Base-by-base conservation (phyloP, 2,797 vertebrate species). In the Coregonus suidteri region DNA sequence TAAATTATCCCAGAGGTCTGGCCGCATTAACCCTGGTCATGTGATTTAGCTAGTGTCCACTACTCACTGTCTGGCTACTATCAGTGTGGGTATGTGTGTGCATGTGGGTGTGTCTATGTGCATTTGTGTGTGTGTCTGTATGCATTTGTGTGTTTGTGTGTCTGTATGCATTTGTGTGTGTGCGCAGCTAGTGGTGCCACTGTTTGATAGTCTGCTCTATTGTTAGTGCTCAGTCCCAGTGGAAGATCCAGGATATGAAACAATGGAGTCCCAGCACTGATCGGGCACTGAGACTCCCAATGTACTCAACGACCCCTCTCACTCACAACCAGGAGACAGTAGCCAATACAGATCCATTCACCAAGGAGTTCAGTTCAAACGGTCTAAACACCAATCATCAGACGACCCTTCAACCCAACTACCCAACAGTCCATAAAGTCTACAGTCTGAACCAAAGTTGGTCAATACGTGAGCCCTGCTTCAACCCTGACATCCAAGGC, bases 191-290 rank as follows among this genome's bases (percentile, higher is more conserved):
- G 9, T 68, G 78, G 78, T 83, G 82, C 54, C 76, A 25, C 79
- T 82, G 83, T 87, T 85, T 91, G 88, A 88, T 86, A 6, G 67
- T 88, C 81, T 79, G 75, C 51, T 0, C 84, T 77, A 88, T 91
- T 89, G 86, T 91, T 25, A 54, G 15, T 79, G 76, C 35, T 73
- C 67, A 77, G 77, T 87, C 85, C 86, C 81, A 53, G 37, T 62
- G 84, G 85, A 79, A 73, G 67, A 81, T 83, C 87, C 80, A 88
- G 86, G 87, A 90, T 81, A 73, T 15, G 14, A 88, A 81, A 91
- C 90, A 91, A 91, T 89, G 77, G 77, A 81, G 81, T 80, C 77
- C 1, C 78, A 54, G 73, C 20, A 78, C 81, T 82, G 86, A 81
- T 76, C 34, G 76, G 81, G 75, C 82, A 80, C 72, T 1, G 9